phyloP scores from a whole-genome alignment of 2,888 invertebrate genomes.

The Lagria hirta region DNA sequence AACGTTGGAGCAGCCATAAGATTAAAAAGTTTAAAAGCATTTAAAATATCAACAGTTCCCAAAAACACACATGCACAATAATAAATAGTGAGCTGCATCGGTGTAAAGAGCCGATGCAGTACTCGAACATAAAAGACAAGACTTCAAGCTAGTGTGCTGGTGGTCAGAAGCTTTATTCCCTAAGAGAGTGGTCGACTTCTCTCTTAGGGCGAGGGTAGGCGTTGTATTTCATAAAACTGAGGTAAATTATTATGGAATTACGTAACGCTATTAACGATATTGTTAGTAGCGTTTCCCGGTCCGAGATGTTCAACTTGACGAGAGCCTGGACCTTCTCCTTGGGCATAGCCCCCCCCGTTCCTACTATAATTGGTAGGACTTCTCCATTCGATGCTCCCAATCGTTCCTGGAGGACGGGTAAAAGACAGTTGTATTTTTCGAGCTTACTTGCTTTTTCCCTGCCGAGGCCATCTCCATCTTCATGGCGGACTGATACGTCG shows the following conservation, averaged over 20 bases:
- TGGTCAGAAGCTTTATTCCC: conserved; percentile 2
- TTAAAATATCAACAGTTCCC: too few species aligned
- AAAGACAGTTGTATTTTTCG: conserved; percentile 34
- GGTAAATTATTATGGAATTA: conserved; percentile 39
- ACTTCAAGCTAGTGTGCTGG: too few species aligned
- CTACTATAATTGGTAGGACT: conserved; percentile 43
- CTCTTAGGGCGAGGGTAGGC: conserved; percentile 26
- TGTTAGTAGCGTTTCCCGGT: conserved; percentile 28
- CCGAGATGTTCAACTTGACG: conserved; percentile 30
- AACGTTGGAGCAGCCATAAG: too few species aligned
- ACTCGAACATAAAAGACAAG: too few species aligned
- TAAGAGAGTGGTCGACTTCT: conserved; percentile 3
- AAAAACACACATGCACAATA: too few species aligned
- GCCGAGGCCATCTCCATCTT: conserved; percentile 29
- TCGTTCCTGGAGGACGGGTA: conserved; percentile 31
- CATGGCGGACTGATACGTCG: conserved; percentile 39
- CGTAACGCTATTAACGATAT: conserved; percentile 39
- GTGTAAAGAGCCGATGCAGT: too few species aligned
- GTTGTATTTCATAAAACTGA: conserved; percentile 40
- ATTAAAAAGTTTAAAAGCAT: too few species aligned
- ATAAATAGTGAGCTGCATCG: too few species aligned
- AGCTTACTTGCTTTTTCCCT: conserved; percentile 35
- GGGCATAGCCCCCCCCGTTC: conserved; percentile 43
- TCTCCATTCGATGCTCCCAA: conserved; percentile 20
- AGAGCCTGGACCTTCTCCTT: conserved; percentile 34